phyloP scores from a whole-genome alignment of 2,113 vertebrate species.

The Triplophysa tibetana region DNA sequence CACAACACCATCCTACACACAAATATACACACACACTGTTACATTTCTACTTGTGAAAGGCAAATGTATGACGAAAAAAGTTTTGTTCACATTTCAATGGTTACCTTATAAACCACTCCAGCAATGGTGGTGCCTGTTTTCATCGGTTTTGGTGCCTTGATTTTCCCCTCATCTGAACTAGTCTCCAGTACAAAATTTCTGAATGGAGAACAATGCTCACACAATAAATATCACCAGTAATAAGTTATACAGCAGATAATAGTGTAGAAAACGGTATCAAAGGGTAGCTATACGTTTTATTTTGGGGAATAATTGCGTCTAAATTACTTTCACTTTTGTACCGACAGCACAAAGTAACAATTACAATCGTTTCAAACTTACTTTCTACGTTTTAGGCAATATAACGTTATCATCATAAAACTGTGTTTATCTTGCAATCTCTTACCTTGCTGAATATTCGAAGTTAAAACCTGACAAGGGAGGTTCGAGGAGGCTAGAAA shows the following conservation, averaged over 20 bases:
- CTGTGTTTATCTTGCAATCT: not conserved
- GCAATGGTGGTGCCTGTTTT: slow-evolving; percentile 78
- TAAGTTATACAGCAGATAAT: not conserved
- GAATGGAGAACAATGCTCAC: not conserved
- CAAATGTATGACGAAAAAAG: not conserved
- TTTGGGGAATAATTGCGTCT: not conserved
- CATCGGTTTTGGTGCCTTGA: slow-evolving; percentile 59
- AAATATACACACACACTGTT: not conserved
- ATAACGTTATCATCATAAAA: not conserved
- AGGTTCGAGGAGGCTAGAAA: slow-evolving; percentile 58
- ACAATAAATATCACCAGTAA: not conserved
- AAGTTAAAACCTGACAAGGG: slow-evolving; percentile 71
- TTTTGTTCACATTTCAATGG: not conserved
- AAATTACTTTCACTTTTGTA: slow-evolving; percentile 9
- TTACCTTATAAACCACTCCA: slow-evolving; percentile 71
- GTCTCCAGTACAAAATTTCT: slow-evolving; percentile 68
- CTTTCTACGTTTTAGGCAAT: not conserved
- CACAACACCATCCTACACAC: slow-evolving; percentile 73
- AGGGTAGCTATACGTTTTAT: not conserved
- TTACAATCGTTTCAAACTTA: not conserved
- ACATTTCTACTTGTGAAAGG: no score
- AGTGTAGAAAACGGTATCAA: no score
- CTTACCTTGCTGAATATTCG: slow-evolving; percentile 67
- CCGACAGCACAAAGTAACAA: not conserved
- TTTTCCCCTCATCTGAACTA: slow-evolving; percentile 44